A percentile compares a stretch with the other conserved stretches of the same genome.
phyloP scores from a whole-genome alignment of 2,888 invertebrate species.

The Orthonevra nobilis region DNA sequence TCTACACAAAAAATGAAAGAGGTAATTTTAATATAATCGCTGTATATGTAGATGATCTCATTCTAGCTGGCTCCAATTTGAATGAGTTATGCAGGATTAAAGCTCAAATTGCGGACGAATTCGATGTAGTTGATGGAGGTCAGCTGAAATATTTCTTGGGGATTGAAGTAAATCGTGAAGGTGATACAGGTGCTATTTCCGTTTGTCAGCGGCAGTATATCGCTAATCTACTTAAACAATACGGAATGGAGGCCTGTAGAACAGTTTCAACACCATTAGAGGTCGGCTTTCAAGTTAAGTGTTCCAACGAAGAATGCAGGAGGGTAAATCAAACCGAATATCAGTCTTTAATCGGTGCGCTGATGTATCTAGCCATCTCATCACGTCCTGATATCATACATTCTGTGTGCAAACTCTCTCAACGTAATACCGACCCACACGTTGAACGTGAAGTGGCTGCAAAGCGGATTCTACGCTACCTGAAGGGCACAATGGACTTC shows the following conservation, averaged over 20 bases:
- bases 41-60: slow-evolving; percentile 70
- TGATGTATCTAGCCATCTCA: slow-evolving; percentile 28
- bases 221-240: background rate
- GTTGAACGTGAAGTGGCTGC: slow-evolving; percentile 65
- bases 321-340: background rate
- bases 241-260: too few species aligned
- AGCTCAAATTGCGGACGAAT: slow-evolving; percentile 30
- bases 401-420: slow-evolving; percentile 44
- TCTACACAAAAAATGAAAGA: slow-evolving; percentile 36
- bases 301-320: background rate
- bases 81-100: slow-evolving; percentile 51
- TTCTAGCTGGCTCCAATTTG: slow-evolving; percentile 48
- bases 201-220: too few species aligned
- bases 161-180: slow-evolving; percentile 36
- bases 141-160: background rate
- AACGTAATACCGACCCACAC: slow-evolving; percentile 68
- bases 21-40: slow-evolving; percentile 57
- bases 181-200: slow-evolving; percentile 50
- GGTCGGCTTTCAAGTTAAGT: slow-evolving; percentile 1
- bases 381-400: slow-evolving; percentile 57
- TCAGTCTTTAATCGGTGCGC: slow-evolving; percentile 8
- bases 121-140: slow-evolving; percentile 38
- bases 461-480: too few species aligned
- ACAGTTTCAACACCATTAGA: too few species aligned
- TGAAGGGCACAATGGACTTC: too few species aligned